phyloP scores from a whole-genome alignment of 1,140 invertebrate species.

The Mycetomoellerius zeteki region DNA sequence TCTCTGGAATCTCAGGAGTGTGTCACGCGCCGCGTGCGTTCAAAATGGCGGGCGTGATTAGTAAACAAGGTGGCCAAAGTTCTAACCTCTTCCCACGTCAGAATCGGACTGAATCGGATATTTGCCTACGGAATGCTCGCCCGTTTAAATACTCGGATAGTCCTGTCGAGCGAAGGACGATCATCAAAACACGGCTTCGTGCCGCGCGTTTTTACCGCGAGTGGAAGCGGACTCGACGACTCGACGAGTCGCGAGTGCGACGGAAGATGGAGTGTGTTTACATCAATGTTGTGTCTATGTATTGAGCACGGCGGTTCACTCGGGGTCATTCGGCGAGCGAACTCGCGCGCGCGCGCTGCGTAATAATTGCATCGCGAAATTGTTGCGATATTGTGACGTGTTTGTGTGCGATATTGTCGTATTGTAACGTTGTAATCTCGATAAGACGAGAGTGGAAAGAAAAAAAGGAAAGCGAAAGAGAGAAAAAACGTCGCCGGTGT shows the following conservation, averaged over 20 bases:
- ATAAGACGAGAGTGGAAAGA: background rate
- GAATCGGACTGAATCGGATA: background rate
- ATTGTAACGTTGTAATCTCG: background rate
- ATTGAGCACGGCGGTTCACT: constrained; percentile 79
- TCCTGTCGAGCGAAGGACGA: background rate
- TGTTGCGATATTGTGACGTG: constrained; percentile 31
- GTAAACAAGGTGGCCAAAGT: constrained; percentile 83
- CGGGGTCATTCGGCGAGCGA: constrained; percentile 74
- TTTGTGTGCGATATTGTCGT: constrained; percentile 37
- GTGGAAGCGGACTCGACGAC: background rate
- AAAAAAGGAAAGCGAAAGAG: background rate
- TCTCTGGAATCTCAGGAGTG: background rate
- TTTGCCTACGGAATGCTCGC: background rate
- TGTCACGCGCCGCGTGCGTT: constrained; percentile 68
- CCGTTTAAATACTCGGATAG: background rate
- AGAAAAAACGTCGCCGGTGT: background rate
- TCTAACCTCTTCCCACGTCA: constrained; percentile 81
- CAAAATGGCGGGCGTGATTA: constrained; percentile 83
- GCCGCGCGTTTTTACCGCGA: background rate
- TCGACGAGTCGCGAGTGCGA: background rate
- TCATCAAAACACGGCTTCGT: background rate
- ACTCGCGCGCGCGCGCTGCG: constrained; percentile 35
- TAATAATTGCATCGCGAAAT: constrained; percentile 51
- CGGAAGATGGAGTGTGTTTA: constrained; percentile 74
- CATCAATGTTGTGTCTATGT: constrained; percentile 72